phyloP scores from a whole-genome alignment of 2,888 invertebrate genomes.

The Rhyacophila evoluta region DNA sequence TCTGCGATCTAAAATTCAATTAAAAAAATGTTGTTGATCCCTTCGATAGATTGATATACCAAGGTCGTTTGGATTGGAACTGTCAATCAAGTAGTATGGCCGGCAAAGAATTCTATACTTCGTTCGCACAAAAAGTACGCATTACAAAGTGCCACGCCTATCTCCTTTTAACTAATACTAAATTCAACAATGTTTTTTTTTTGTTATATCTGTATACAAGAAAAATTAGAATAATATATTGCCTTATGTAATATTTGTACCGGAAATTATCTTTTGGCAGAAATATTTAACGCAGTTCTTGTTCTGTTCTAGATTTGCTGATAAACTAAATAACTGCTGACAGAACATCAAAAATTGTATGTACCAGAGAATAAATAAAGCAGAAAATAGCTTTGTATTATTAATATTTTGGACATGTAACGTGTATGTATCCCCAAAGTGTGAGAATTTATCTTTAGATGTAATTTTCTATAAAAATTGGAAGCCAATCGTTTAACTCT shows the following conservation, averaged over 20 bases:
- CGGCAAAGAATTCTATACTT: slow-evolving; percentile 17
- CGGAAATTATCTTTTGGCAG: not conserved
- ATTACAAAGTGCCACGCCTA: not conserved
- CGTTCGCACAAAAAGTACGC: slow-evolving; percentile 3
- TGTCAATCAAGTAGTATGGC: slow-evolving; percentile 13
- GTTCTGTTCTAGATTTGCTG: no score
- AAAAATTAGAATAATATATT: not conserved
- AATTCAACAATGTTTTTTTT: not conserved
- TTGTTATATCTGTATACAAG: not conserved
- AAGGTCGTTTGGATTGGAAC: slow-evolving; percentile 7
- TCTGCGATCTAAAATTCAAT: not conserved
- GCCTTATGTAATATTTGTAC: not conserved
- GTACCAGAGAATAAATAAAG: no score
- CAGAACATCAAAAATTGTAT: no score
- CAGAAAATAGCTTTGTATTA: no score
- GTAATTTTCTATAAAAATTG: no score
- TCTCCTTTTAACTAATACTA: not conserved
- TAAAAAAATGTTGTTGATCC: slow-evolving; percentile 1
- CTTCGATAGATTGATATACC: not conserved
- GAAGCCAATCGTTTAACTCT: no score
- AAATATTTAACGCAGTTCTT: not conserved
- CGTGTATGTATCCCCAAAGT: no score
- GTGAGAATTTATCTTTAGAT: no score
- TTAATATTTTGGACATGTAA: no score
- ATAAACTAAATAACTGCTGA: no score